These are phyloP conservation scores for Charadrius vociferus DNA, from an alignment of 2,113 vertebrate species.

Conservation along the genomic window DNA sequence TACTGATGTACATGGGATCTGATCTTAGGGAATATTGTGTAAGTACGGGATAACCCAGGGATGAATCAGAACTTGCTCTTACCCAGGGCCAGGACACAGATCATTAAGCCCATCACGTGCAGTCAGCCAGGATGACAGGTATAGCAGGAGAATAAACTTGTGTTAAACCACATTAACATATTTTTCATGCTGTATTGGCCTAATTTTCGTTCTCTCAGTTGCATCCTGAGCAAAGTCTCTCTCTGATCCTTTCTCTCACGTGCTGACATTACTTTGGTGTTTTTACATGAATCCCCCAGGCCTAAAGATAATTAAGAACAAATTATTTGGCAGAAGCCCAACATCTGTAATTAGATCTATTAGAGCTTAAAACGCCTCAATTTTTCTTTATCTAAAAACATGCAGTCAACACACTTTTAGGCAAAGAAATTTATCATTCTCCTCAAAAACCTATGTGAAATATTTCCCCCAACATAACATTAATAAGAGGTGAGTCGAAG, in stretches of 20 bases:
- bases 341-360: neutral
- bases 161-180: neutral
- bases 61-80: neutral
- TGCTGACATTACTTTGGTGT: neutral
- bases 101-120: neutral
- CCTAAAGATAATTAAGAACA: neutral
- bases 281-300: neutral
- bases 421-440: neutral
- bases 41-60: neutral
- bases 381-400: neutral
- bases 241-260: neutral
- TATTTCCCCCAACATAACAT: neutral
- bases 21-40: neutral
- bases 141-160: neutral
- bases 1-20: neutral
- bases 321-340: neutral
- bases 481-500: accelerated
- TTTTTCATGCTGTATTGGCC: neutral
- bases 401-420: neutral
- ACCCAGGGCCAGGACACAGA: neutral
- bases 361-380: neutral
- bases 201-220: neutral
- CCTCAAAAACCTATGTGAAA: neutral
- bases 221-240: neutral
- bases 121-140: neutral